phyloP scores from a whole-genome alignment of 2,888 invertebrate genomes.

The Macaria notata region DNA sequence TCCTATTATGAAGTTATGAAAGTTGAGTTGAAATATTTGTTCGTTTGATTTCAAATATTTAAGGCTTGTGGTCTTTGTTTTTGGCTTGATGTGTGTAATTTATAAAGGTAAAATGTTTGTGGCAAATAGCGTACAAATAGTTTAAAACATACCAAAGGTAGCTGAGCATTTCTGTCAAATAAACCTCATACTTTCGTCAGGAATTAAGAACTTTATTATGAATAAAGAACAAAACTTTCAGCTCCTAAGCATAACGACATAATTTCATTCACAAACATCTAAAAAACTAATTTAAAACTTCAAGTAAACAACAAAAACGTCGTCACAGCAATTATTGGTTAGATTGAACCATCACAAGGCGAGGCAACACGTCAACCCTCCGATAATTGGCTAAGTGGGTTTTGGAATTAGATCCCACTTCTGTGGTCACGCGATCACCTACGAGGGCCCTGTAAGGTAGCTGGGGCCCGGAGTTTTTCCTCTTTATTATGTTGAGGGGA shows the following conservation, averaged over 20 bases:
- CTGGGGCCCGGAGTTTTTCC: conserved; percentile 19
- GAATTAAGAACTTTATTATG: too few species aligned
- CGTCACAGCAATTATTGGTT: conserved; percentile 48
- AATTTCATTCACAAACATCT: not conserved
- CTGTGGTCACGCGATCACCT: conserved; percentile 64
- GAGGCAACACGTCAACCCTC: conserved; percentile 47
- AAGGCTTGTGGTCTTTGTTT: not conserved
- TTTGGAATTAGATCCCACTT: conserved; percentile 56
- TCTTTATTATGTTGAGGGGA: conserved; percentile 22
- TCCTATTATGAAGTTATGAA: conserved; percentile 15
- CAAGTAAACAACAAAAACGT: conserved; percentile 34
- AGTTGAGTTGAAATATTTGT: conserved; percentile 14
- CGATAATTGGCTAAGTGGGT: conserved; percentile 71
- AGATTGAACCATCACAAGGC: conserved; percentile 66
- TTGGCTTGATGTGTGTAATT: too few species aligned
- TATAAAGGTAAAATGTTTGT: too few species aligned
- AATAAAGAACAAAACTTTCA: too few species aligned
- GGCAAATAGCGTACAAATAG: too few species aligned
- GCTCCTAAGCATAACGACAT: too few species aligned
- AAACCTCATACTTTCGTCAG: too few species aligned
- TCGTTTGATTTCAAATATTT: not conserved
- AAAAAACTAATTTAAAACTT: conserved; percentile 2
- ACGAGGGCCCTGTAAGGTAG: conserved; percentile 25
- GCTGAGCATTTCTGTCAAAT: too few species aligned
- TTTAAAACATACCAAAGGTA: too few species aligned